Percentiles rank a stretch among this genome's conserved stretches.
These are phyloP conservation scores for Monarcha castaneiventris DNA, from an alignment of 2,113 vertebrate species.

Conservation along the genomic window DNA sequence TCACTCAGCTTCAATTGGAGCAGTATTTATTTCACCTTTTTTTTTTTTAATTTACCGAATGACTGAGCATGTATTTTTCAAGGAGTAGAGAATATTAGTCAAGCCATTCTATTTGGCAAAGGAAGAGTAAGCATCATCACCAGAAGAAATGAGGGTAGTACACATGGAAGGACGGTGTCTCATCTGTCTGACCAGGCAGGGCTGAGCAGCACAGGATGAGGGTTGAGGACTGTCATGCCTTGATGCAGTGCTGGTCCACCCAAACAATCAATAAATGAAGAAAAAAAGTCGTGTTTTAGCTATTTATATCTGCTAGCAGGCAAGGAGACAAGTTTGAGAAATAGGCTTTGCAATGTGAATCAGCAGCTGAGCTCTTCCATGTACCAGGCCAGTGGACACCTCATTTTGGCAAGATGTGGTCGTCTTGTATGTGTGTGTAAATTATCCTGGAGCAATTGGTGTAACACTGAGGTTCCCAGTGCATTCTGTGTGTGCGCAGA, in stretches of 20 bases:
- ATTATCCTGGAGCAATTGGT: background rate
- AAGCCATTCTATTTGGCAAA: background rate
- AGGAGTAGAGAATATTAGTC: background rate
- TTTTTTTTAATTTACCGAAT: background rate
- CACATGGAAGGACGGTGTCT: background rate
- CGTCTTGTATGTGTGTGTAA: background rate
- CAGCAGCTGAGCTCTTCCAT: background rate
- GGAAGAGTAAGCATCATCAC: background rate
- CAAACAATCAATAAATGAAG: background rate
- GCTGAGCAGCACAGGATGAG: background rate
- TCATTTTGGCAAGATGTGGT: background rate
- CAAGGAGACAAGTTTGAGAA: background rate
- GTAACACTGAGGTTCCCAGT: background rate
- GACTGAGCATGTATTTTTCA: background rate
- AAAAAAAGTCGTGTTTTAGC: background rate
- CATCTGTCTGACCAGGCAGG: background rate
- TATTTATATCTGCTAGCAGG: background rate
- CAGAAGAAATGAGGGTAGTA: background rate
- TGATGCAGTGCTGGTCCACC: background rate
- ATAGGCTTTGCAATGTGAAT: background rate
- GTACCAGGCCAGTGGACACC: background rate
- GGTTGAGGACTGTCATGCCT: background rate
- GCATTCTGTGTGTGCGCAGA: background rate
- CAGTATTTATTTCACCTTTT: background rate
- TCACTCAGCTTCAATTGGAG: background rate